Base-by-base conservation (phyloP, 35 echinoderm and acorn worm genomes). In the Acanthaster planci region DNA sequence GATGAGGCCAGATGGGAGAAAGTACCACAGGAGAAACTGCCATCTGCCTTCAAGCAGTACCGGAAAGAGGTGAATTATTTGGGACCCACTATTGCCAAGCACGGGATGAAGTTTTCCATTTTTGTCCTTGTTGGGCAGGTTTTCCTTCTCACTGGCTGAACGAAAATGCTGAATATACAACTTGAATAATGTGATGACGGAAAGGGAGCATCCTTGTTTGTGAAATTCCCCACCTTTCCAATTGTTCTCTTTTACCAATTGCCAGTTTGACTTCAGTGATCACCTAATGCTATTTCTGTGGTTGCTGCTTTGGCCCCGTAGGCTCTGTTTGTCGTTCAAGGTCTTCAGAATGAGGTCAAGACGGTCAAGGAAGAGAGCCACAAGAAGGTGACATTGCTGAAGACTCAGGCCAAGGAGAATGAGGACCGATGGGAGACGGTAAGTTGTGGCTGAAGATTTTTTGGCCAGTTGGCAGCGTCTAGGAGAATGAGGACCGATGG, bases 11-110 rank as follows among this genome's bases (percentile, higher is more conserved):
- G 87, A 40, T 99, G 96, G 96, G 79, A 57, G 5, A 79, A 89
- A 8, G 52, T 99, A 26, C 91, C 96, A 14, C 85, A 68, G 42
- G 92, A 99, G 86, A 86, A 89, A 50, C 44, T 99, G 5, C 88
- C 91, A 32, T 91, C 91, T 53, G 96, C 91, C 40, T 99, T 99
- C 55, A 99, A 99, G 80, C 96, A 94, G 78, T 99, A 94, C 55
- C 79, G 96, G 55, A 91, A 88, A 84, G 95, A 99, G 88, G 92
- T 99, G n/a, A n/a, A n/a, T n/a, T n/a, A n/a, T n/a, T n/a, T n/a
- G n/a, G n/a, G n/a, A n/a, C n/a, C n/a, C 23, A 90, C 27, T 38
- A 54, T 14, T 7, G n/a, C n/a, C n/a, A n/a, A n/a, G n/a, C n/a
- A n/a, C n/a, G n/a, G n/a, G n/a, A n/a, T n/a, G n/a, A n/a, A n/a